Evolutionary conservation across 2,888 invertebrate genomes (phyloP).

Genomic region (Pterobdella sp.): DNA sequence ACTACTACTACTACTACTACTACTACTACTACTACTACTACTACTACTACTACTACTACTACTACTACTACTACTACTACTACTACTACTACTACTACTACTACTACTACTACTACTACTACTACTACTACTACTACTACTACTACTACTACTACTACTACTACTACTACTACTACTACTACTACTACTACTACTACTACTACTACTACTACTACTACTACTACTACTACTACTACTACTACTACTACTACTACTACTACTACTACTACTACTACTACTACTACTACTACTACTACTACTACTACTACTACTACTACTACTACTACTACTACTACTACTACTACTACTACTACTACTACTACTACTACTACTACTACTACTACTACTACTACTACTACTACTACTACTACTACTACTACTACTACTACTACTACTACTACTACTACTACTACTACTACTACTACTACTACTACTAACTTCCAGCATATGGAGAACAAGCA

Average conservation of each 20-base stretch:
- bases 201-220: neutral
- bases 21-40: neutral
- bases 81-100: neutral
- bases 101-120: neutral
- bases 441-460: neutral
- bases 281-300: neutral
- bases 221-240: neutral
- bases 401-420: neutral
- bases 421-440: neutral
- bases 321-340: neutral
- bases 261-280: neutral
- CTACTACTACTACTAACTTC: neutral
- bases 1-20: neutral
- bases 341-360: neutral
- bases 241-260: neutral
- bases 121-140: neutral
- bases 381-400: neutral
- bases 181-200: neutral
- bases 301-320: neutral
- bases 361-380: neutral
- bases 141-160: neutral
- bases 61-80: neutral
- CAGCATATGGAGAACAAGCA: neutral
- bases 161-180: neutral
- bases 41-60: neutral